Conservation (phyloP, 2,888 invertebrate species). For the Digitonthophagus gazella region DNA sequence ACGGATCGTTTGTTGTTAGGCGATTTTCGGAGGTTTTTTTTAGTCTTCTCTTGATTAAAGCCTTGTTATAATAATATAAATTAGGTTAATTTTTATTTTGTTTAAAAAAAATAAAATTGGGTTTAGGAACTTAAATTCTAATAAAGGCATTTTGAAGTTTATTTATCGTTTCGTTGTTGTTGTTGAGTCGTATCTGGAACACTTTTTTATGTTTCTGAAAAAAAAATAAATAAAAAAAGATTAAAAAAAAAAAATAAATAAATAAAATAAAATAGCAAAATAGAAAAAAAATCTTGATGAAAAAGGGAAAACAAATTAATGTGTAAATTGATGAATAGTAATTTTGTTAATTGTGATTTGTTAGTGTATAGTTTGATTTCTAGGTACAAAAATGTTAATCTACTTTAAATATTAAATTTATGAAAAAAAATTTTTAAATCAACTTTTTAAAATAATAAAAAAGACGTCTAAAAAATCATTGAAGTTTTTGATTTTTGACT, state of each 20-base stretch:
- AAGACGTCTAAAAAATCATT: too few species aligned
- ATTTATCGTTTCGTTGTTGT: conserved; percentile 7
- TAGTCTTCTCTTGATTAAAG: conserved; percentile 3
- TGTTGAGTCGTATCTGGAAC: conserved; percentile 4
- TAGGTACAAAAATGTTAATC: background rate
- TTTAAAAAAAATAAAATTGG: background rate
- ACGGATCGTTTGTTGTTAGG: background rate
- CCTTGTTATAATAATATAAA: background rate
- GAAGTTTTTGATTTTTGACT: too few species aligned
- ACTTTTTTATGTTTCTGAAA: conserved; percentile 8
- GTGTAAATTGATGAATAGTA: background rate
- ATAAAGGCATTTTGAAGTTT: background rate
- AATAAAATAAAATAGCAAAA: background rate
- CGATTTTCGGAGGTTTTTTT: background rate
- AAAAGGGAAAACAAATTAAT: background rate
- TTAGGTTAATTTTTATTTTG: conserved; percentile 3
- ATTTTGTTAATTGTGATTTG: background rate
- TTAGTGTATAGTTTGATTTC: background rate
- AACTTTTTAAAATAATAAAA: too few species aligned
- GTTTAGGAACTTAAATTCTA: conserved; percentile 15
- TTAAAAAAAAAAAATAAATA: background rate
- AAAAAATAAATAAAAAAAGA: background rate
- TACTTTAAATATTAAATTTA: background rate
- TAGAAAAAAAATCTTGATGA: background rate
- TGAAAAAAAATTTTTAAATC: too few species aligned